Base-by-base conservation (phyloP, 2,797 vertebrate genomes). In the Enteromius fasciolatus region DNA sequence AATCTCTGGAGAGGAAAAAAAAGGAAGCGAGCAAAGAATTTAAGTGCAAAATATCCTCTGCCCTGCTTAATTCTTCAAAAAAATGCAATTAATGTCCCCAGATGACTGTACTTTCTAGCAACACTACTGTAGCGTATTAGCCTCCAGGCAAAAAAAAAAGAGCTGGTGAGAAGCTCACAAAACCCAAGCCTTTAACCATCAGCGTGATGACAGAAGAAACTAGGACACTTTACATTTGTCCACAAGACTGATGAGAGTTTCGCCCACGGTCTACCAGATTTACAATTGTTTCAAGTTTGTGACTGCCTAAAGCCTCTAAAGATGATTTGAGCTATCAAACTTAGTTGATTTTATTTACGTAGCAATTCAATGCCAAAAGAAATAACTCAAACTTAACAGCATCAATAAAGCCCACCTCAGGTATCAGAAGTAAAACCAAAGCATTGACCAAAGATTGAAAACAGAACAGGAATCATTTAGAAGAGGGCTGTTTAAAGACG, bases 311-410 rank as follows among this genome's bases (percentile, higher is more conserved):
- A 91, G 91, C 89, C 87, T 91, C 78, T 86, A 86, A 80, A 66
- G 90, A 92, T 84, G 85, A 89, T 91, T 82, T 81, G 88, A 92
- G 91, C 86, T 87, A 90, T 92, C 91, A 90, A 91, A 92, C 90
- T 87, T 79, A 93, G 88, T 86, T 88, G 90, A 87, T 92, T 93
- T 91, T 83, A 94, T 94, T 94, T 93, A 91, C 89, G 91, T 90
- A 91, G 90, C 87, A 87, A 11, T 92, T 87, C 36, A 87, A 88
- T 89, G 90, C 92, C 93, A 92, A 89, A 78, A 89, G 87, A 93
- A 93, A 94, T 89, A 88, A 87, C 89, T 91, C 89, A 82, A 79
- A 86, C 88, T 83, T 84, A 88, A 89, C 33, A 75, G 86, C 75
- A 84, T 75, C 86, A 84, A 86, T 74, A 76, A 87, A 85, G 84